These are phyloP conservation scores for Zeuzera pyrina DNA, from an alignment of 2,888 invertebrate genomes.

Conservation along the genomic window DNA sequence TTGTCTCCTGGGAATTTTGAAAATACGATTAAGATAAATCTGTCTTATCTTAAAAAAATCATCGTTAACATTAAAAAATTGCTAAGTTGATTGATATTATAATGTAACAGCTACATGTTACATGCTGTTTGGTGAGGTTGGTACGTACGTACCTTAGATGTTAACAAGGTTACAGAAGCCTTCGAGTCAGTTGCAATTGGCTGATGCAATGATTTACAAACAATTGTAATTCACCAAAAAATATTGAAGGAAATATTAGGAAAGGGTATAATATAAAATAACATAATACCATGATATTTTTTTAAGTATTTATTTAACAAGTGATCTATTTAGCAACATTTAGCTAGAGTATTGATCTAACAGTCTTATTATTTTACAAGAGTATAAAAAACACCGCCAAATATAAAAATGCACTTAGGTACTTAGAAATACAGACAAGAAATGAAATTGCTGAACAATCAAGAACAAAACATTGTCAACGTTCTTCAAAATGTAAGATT, in stretches of 20 bases:
- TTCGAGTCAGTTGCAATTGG: slow-evolving; percentile 22
- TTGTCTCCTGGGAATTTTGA: no score
- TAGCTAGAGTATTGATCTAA: slow-evolving; percentile 67
- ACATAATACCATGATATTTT: slow-evolving; percentile 18
- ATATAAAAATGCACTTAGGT: slow-evolving; percentile 58
- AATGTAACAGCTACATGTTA: no score
- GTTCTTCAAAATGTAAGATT: background rate
- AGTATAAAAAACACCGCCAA: slow-evolving; percentile 56
- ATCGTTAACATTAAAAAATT: no score
- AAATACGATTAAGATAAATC: no score
- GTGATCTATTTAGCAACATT: slow-evolving; percentile 49
- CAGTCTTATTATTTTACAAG: slow-evolving; percentile 70
- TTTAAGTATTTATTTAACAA: slow-evolving; percentile 49
- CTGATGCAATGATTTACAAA: slow-evolving; percentile 35
- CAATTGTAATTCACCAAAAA: slow-evolving; percentile 11
- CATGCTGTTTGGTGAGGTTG: no score
- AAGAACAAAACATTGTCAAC: slow-evolving; percentile 1
- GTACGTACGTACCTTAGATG: no score
- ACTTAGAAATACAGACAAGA: slow-evolving; percentile 24
- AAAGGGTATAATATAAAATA: background rate
- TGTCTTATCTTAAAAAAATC: no score
- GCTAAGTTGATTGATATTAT: no score
- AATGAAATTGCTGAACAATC: background rate
- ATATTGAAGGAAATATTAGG: background rate
- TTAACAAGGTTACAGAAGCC: no score